Evolutionary conservation across 2,113 vertebrate genomes (phyloP), one percentile per base, ranked within the genome.

Genomic region (Xerus inauris): DNA sequence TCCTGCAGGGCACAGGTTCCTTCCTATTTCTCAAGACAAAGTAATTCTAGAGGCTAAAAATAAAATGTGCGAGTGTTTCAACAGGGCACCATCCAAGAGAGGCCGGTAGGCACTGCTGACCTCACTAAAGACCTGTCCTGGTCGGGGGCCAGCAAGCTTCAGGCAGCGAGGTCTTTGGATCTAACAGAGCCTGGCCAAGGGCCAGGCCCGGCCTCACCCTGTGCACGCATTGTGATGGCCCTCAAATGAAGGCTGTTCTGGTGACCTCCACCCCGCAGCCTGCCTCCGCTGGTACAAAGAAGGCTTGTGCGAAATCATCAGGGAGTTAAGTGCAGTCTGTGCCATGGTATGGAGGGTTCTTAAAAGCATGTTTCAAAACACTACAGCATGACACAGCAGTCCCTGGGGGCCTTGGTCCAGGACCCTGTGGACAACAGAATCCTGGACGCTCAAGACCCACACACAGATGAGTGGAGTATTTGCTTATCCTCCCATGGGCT

Each of bases 221-320:
- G 32, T 12, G 0, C 20, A 69, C 42, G 64, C 3, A 2, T 12
- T 2, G 6, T 30, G 10, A 47, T 4, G 0, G 26, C 5, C 11
- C 17, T 5, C n/a, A 0, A 2, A 65, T 40, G 30, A 28, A 54
- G 38, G 47, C 8, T 2, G 42, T 42, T 42, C 71, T 7, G 35
- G 42, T 26, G 11, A 0, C 69, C 6, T 12, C 1, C 0, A 1
- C 54, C 62, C 40, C 24, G 5, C 6, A 3, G 54, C 51, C 71
- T 54, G 49, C 1, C 24, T 77, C 19, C 3, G 1, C 11, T 10
- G 4, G 62, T 38, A 19, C 45, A 0, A 16, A 26, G 64, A 22
- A 22, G 35, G 19, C 17, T 16, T 8, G 0, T 2, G 1, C 54
- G 79, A 49, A 42, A 26, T 40, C 26, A 6, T 38, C 0, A 26